phyloP scores from a whole-genome alignment of 2,113 vertebrate genomes.

The Noturus placidus region DNA sequence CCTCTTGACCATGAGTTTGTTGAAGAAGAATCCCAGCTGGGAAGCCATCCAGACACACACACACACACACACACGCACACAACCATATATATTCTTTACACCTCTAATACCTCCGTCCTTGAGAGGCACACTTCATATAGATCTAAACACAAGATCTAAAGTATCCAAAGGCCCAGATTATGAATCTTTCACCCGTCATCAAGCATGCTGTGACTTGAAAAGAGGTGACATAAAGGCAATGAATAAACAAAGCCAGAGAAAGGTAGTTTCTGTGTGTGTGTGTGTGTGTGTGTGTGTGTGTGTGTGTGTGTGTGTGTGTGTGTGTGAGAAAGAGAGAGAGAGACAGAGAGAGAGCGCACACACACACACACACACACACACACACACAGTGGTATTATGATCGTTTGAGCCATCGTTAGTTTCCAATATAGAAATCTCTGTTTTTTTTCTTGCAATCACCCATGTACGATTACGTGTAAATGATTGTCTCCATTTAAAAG shows the following conservation, averaged over 20 bases:
- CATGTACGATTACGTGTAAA: not conserved
- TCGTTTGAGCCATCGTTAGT: not conserved
- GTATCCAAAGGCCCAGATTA: slow-evolving; percentile 30
- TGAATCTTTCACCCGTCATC: slow-evolving; percentile 38
- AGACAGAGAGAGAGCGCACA: not conserved
- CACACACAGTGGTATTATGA: not conserved
- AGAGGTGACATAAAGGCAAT: slow-evolving; percentile 38
- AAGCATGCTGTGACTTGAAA: slow-evolving; percentile 45
- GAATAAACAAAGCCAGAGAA: slow-evolving; percentile 22
- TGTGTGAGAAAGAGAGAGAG: not conserved
- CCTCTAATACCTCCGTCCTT: not conserved
- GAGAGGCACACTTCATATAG: slow-evolving; percentile 21
- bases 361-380: too few relatives aligned
- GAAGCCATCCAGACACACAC: slow-evolving; percentile 26
- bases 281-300: not conserved
- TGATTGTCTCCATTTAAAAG: not conserved
- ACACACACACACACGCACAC: slow-evolving; percentile 35
- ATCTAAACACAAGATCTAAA: slow-evolving; percentile 16
- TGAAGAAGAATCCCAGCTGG: slow-evolving; percentile 40
- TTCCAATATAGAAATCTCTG: not conserved
- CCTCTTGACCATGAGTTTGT: slow-evolving; percentile 38
- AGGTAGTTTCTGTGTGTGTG: not conserved
- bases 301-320: not conserved
- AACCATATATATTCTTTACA: slow-evolving; percentile 36
- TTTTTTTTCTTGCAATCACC: not conserved